Base-by-base conservation (phyloP, 2,888 invertebrate genomes). In the Drosophila mimica region DNA sequence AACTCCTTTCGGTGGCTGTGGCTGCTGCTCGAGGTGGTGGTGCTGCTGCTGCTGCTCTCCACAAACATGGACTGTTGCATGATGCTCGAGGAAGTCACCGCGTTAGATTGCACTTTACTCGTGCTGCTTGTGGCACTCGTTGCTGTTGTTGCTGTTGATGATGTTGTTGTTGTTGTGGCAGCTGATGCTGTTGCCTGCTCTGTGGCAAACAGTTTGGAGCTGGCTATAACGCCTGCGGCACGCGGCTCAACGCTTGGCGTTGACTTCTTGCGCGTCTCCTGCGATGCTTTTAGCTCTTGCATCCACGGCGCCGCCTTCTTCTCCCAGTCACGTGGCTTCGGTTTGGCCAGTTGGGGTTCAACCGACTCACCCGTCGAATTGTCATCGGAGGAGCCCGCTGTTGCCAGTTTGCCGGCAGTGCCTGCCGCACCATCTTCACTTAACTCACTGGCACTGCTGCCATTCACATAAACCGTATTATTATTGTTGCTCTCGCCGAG, bases 271-370 rank as follows among this genome's bases (percentile, higher is more conserved):
- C 93, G 76, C 17, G 81, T 92, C 13, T 91, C 92, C 92, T 97
- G 97, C 88, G 96, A 96, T 77, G 96, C 94, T 91, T 97, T 97
- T 79, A 97, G 94, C 91, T 97, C 97, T 79, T 95, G 96, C 94
- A 97, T 96, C 97, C 97, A 97, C 0, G 97, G 97, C 54, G 96
- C 96, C 88, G 94, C 95, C 83, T 95, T 95, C 88, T 95, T 96
- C 92, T 95, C 96, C 95, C 96, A 96, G 85, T 96, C 96, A 17
- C 96, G 94, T 1, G 95, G 94, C 72, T 95, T 95, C 0, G 95
- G 95, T 82, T 95, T 95, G 15, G 94, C 94, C 90, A 95, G 89
- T 56, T 91, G 89, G 8, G 76, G 69, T 17, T 92, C 92, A 25
- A 15, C 25, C 25, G 46, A 15, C 43, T 93, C 92, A 4, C 92